These are phyloP conservation scores for Alauda arvensis DNA, from an alignment of 2,797 vertebrate genomes.

Conservation along the genomic window DNA sequence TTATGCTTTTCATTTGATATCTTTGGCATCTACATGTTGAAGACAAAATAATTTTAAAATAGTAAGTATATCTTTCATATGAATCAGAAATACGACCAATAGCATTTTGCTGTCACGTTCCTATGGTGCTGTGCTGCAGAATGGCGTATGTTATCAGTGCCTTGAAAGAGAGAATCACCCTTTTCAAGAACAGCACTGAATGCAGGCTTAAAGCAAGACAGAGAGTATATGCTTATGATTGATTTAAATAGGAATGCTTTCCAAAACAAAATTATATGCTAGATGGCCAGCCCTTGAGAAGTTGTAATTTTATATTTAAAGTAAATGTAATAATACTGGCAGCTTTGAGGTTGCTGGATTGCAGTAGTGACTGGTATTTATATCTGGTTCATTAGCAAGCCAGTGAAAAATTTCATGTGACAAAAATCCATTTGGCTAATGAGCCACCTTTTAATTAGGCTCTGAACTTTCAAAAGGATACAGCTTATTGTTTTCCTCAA, in stretches of 20 bases:
- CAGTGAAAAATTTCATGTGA: constrained; percentile 2
- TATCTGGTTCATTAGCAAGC: constrained; percentile 18
- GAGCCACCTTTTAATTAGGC: constrained; percentile 29
- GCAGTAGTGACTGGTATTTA: constrained; percentile 2
- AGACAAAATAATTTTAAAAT: constrained; percentile 11
- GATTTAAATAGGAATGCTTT: constrained; percentile 15
- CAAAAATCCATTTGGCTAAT: constrained; percentile 38
- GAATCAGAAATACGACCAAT: neutral
- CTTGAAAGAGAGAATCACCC: neutral
- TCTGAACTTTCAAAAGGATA: constrained; percentile 25
- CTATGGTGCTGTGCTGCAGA: neutral
- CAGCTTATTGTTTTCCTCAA: neutral
- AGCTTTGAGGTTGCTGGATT: neutral
- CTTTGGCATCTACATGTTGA: neutral
- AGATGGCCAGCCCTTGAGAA: neutral
- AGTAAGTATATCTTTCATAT: neutral
- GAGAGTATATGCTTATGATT: neutral
- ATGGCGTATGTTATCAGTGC: neutral
- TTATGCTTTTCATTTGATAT: neutral
- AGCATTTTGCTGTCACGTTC: neutral
- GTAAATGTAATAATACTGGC: neutral
- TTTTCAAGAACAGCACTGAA: neutral
- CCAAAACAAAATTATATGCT: constrained; percentile 10
- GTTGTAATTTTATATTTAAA: constrained; percentile 29
- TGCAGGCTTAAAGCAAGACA: neutral